Percentiles rank a stretch among this genome's conserved stretches.
phyloP scores from a whole-genome alignment of 2,888 invertebrate species.

The Parnassius apollo region DNA sequence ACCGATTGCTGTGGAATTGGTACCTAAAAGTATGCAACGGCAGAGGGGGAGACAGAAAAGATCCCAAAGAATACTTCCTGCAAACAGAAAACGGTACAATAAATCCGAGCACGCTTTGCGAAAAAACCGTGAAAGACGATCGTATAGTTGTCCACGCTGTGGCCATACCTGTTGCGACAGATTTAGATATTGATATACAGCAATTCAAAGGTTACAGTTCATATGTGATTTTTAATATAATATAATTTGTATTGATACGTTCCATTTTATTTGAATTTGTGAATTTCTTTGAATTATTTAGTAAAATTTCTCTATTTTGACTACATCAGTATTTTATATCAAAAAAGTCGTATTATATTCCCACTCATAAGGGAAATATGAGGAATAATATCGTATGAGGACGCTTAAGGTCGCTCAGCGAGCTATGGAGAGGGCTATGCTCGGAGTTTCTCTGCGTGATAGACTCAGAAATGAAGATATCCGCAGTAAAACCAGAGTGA shows the following conservation, averaged over 20 bases:
- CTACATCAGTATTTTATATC: too few species aligned
- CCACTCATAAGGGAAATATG: too few species aligned
- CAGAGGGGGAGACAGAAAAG: not conserved
- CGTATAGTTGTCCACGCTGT: constrained; percentile 23
- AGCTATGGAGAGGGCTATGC: too few species aligned
- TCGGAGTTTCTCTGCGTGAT: too few species aligned
- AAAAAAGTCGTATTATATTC: too few species aligned
- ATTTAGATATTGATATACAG: not conserved
- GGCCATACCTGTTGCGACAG: constrained; percentile 21
- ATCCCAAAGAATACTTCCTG: not conserved
- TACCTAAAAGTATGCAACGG: not conserved
- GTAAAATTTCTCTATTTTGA: too few species aligned
- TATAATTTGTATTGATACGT: too few species aligned
- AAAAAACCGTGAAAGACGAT: not conserved
- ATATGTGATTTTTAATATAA: too few species aligned
- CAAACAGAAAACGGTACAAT: not conserved
- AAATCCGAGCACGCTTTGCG: constrained; percentile 17
- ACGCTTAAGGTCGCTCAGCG: too few species aligned
- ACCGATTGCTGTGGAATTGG: constrained; percentile 1
- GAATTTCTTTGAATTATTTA: not conserved
- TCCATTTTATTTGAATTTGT: not conserved
- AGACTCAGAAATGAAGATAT: too few species aligned
- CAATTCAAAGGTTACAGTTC: not conserved
- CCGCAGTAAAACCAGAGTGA: too few species aligned
- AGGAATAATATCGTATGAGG: too few species aligned